phyloP scores from a whole-genome alignment of 1,140 invertebrate species.

The Aphis gossypii region DNA sequence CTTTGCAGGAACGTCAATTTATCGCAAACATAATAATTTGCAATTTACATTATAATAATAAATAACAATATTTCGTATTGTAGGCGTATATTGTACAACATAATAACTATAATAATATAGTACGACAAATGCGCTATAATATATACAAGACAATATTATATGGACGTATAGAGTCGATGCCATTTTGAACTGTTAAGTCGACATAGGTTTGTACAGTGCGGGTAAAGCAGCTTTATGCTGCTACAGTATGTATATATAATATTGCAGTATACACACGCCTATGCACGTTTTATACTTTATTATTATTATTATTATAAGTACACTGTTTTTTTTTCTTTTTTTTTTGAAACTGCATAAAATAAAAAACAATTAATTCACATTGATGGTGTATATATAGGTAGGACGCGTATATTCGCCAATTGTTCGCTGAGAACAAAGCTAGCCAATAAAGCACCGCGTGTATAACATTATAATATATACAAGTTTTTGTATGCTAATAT shows the following conservation, averaged over 20 bases:
- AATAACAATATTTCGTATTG: no score
- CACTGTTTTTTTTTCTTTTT: background rate
- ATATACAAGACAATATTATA: background rate
- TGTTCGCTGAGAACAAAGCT: background rate
- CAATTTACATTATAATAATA: no score
- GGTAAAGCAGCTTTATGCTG: background rate
- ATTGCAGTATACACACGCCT: background rate
- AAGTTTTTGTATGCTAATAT: constrained; percentile 9
- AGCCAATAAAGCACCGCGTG: background rate
- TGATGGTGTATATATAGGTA: background rate
- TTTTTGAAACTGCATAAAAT: background rate
- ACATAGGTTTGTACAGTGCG: background rate
- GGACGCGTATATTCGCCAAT: background rate
- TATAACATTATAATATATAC: background rate
- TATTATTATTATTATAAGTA: background rate
- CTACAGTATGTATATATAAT: background rate
- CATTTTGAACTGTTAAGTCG: background rate
- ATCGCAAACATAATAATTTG: no score
- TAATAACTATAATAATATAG: no score
- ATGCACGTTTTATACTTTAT: background rate
- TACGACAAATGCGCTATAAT: background rate
- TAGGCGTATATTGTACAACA: no score
- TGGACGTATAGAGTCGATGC: background rate
- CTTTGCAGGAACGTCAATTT: no score
- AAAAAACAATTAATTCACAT: background rate